Conservation (phyloP, 2,888 invertebrate species). For the Crossocerus cetratus region DNA sequence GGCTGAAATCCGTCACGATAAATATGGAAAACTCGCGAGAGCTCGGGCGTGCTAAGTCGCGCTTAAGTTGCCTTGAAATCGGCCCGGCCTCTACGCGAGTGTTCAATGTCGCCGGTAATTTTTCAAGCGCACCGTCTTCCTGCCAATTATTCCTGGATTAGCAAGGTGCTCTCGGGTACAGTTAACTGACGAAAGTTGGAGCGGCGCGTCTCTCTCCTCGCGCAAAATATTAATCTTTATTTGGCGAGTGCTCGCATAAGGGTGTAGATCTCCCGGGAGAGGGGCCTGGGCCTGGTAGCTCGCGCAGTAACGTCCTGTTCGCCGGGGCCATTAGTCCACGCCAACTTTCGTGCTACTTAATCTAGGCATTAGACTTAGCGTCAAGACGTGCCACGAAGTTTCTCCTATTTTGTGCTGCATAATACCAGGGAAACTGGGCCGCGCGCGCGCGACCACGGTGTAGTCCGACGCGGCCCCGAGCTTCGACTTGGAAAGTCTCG, state of each 20-base stretch:
- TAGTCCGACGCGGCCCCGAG: not conserved
- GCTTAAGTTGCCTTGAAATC: no score
- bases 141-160: no score
- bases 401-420: constrained; percentile 39
- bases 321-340: constrained; percentile 47
- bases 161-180: not conserved
- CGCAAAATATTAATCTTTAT: constrained; percentile 37
- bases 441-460: not conserved
- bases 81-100: no score
- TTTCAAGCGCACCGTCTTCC: no score
- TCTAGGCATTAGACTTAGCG: constrained; percentile 63
- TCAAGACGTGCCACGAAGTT: constrained; percentile 52
- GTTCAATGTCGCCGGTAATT: no score
- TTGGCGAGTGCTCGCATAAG: constrained; percentile 19
- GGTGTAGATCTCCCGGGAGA: constrained; percentile 18
- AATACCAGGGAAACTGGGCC: constrained; percentile 24
- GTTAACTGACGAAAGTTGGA: not conserved
- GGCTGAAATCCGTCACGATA: not conserved
- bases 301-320: constrained; percentile 47
- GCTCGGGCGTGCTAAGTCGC: no score
- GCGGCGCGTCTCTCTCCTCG: not conserved
- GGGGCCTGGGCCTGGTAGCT: constrained; percentile 50
- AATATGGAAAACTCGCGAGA: not conserved
- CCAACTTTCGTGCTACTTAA: constrained; percentile 60
- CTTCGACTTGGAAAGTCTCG: not conserved